Conservation (phyloP, 2,888 invertebrate genomes). For the Microplitis manilae region DNA sequence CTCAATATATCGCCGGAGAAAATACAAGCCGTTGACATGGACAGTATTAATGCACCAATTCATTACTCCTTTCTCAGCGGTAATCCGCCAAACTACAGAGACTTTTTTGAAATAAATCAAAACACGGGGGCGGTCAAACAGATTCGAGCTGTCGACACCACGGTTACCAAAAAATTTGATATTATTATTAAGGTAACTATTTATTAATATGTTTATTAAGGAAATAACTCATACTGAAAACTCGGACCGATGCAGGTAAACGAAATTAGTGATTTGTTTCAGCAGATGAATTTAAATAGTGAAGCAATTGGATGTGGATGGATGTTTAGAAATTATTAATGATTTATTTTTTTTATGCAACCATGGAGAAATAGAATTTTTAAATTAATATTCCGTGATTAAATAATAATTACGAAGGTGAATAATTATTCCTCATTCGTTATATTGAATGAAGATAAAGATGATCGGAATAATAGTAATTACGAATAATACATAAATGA, state of each 20-base stretch:
- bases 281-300: no score
- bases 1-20: conserved; percentile 88
- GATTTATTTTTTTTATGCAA: no score
- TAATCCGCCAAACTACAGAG: conserved; percentile 82
- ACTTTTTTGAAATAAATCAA: conserved; percentile 88
- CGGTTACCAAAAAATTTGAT: conserved; percentile 83
- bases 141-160: conserved; percentile 85
- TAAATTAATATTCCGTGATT: no score
- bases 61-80: conserved; percentile 87
- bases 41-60: conserved; percentile 88
- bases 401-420: no score
- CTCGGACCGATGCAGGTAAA: not conserved
- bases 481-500: no score
- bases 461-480: no score
- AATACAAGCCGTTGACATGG: conserved; percentile 92
- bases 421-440: no score
- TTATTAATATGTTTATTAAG: conserved; percentile 29
- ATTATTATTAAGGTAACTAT: conserved; percentile 80
- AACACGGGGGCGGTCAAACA: conserved; percentile 87
- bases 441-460: no score
- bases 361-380: no score
- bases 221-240: not conserved
- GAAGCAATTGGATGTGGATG: no score
- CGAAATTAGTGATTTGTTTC: not conserved
- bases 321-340: no score